Percentiles rank a stretch among this genome's conserved stretches.
phyloP scores from a whole-genome alignment of 2,113 vertebrate genomes.

The Cynopterus brachyotis region DNA sequence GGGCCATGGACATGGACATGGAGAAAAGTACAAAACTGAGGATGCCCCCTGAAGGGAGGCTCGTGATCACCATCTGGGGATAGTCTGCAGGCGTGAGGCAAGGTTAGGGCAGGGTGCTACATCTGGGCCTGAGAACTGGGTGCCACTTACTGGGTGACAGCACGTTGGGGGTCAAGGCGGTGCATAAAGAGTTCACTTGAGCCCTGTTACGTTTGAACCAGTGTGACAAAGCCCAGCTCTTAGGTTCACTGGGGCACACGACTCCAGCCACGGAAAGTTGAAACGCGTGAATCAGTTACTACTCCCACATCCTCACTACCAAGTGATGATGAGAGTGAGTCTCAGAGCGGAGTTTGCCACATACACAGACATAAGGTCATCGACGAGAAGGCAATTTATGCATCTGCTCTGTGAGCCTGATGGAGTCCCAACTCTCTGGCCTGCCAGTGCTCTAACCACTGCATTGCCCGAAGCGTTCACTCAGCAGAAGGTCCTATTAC shows the following conservation, averaged over 20 bases:
- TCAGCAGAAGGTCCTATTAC: background rate
- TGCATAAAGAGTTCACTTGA: background rate
- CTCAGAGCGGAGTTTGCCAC: conserved; percentile 46
- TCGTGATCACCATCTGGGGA: background rate
- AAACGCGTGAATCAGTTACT: background rate
- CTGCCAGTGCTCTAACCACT: background rate
- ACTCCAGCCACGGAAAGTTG: background rate
- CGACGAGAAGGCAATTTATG: conserved; percentile 5
- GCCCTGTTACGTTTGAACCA: background rate
- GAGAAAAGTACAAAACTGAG: background rate
- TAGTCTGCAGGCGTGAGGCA: background rate
- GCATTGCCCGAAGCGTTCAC: background rate
- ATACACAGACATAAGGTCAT: conserved; percentile 19
- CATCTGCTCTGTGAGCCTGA: background rate
- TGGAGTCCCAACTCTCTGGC: background rate
- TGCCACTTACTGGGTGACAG: rapidly evolving
- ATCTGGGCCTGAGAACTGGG: background rate
- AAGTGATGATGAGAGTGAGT: conserved; percentile 43
- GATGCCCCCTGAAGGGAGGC: background rate
- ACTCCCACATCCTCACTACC: background rate
- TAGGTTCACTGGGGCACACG: background rate
- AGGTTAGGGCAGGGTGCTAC: background rate
- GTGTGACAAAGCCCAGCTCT: background rate
- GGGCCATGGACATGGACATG: background rate
- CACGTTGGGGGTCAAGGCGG: rapidly evolving